Conservation (phyloP, 2,113 vertebrate genomes). For the Vombatus ursinus region DNA sequence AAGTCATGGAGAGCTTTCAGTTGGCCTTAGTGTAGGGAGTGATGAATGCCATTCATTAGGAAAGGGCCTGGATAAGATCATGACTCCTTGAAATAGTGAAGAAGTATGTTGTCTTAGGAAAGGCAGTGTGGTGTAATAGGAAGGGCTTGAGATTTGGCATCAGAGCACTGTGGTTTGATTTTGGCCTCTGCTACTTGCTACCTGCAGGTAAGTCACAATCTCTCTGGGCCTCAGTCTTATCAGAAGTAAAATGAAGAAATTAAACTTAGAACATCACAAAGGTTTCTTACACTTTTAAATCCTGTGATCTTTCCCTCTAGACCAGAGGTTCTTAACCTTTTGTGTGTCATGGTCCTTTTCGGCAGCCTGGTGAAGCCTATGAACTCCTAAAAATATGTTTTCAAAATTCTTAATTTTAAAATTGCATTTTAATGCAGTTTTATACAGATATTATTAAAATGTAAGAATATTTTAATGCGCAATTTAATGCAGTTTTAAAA, state of each 20-base stretch:
- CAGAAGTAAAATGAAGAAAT: neutral
- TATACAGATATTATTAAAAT: too few species aligned
- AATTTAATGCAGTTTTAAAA: too few species aligned
- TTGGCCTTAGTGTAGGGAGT: neutral
- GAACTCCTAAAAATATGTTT: neutral
- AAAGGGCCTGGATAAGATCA: neutral
- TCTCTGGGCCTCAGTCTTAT: neutral
- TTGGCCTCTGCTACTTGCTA: neutral
- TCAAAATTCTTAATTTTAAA: neutral
- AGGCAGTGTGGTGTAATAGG: neutral
- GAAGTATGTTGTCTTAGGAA: neutral
- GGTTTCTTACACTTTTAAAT: neutral
- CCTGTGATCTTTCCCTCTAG: neutral
- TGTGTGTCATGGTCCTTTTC: neutral
- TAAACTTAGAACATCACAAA: neutral
- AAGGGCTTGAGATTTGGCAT: neutral
- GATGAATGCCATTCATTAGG: neutral
- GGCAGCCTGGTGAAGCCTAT: neutral
- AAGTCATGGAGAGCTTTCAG: neutral
- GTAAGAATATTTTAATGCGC: too few species aligned
- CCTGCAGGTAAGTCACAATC: neutral
- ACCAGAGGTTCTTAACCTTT: neutral
- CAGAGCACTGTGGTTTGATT: neutral
- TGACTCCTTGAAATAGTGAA: neutral
- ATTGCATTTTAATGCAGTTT: too few species aligned